Base-by-base conservation (phyloP, 2,888 invertebrate species). In the Mythimna pallens region DNA sequence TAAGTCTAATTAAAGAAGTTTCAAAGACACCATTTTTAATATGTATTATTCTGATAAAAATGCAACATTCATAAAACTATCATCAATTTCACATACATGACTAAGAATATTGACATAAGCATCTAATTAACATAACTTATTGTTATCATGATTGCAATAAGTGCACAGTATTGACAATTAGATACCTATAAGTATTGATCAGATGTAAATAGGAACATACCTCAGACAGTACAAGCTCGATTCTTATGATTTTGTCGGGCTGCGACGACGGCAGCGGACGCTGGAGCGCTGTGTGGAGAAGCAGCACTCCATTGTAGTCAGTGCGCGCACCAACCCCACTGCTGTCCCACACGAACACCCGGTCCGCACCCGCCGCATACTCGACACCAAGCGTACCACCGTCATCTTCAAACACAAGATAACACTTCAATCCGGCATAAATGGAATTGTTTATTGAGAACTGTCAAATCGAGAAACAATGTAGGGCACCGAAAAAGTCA, bases 291-390 rank as follows among this genome's bases (percentile, higher is more conserved):
- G 99, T 98, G 91, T 99, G 99, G 87, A 99, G 96, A 73, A 99
- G 96, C 68, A 99, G 96, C 70, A 99, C 98, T 79, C 99, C 99
- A 96, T 99, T 99, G 93, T 99, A 98, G 93, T 99, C 99, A 71
- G 98, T 98, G 76, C 99, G 97, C 78, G 98, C 97, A 82, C 99
- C 98, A 86, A 99, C 97, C 81, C 98, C 97, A 89, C 97, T 97
- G 84, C 97, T 98, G 96, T 99, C 98, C 95, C 98, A 98, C 89
- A 98, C 97, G 86, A 99, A 97, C 85, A 99, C 97, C 92, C 98
- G 97, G 93, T 99, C 99, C 89, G 98, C 97, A 78, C 98, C 97
- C 80, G 97, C 96, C 92, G 98, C 97, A 92, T 98, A 98, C 90
- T 97, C 97, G 84, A 98, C 98, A 87, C 97, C 97, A 80, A 98